A percentile compares a stretch with the other conserved stretches of the same genome.
Conservation (phyloP, 1,140 invertebrate genomes). For the Drosophila pandora region DNA sequence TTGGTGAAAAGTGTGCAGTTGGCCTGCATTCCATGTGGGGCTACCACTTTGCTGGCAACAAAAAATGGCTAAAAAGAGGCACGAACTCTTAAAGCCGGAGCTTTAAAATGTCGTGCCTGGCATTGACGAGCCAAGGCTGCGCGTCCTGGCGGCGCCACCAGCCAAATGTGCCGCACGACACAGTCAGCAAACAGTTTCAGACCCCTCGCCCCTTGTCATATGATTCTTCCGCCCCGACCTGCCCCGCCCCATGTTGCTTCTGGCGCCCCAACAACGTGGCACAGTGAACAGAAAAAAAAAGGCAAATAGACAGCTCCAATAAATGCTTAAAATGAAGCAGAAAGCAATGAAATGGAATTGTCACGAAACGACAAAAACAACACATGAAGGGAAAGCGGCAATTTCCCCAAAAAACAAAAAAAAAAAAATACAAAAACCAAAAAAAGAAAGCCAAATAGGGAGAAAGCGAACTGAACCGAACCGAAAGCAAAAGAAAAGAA, state of each 20-base stretch:
- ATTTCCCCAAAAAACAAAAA: conserved; percentile 9
- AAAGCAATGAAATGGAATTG: conserved; percentile 80
- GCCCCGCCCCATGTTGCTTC: too few relatives aligned
- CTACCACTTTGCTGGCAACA: not conserved
- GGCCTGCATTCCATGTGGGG: conserved; percentile 18
- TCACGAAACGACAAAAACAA: conserved; percentile 65
- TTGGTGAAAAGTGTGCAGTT: not conserved
- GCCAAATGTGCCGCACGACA: conserved; percentile 71
- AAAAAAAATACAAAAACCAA: not conserved
- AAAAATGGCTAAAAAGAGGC: conserved; percentile 6
- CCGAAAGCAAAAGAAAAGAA: not conserved
- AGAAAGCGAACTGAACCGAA: not conserved
- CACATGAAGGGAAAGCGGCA: conserved; percentile 17
- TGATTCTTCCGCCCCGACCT: not conserved
- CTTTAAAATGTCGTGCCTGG: conserved; percentile 58
- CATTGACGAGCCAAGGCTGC: conserved; percentile 62
- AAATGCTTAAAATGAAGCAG: conserved; percentile 78
- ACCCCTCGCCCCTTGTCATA: not conserved
- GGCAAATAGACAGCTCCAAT: conserved; percentile 71
- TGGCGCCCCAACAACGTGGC: too few relatives aligned
- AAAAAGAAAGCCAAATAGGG: conserved; percentile 11
- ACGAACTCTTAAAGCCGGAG: conserved; percentile 40
- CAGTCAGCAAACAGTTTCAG: conserved; percentile 38
- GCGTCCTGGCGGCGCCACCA: conserved; percentile 69
- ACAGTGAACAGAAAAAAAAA: conserved; percentile 16